Evolutionary conservation across 2,113 vertebrate genomes (phyloP), one percentile per base, ranked within the genome.

Genomic region (Bothrops jararaca): DNA sequence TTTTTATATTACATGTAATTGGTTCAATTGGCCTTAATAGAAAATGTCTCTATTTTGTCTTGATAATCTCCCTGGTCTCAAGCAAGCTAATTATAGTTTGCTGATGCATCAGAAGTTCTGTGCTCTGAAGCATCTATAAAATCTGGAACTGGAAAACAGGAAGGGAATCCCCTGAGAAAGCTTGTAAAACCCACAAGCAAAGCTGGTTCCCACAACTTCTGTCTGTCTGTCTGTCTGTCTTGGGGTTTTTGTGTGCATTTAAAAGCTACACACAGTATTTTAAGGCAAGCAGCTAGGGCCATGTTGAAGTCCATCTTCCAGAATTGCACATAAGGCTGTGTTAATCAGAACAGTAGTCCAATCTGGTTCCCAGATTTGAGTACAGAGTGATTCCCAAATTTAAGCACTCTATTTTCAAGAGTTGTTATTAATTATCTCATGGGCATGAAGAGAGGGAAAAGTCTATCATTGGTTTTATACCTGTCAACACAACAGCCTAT

Each of bases 31-130:
- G 39, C 42, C 88, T 92, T 92, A 92, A 92, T 85, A 90, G 85
- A 50, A 92, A 92, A 92, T 86, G 69, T 86, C 92, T 85, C 42
- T 92, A 18, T 90, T 92, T 92, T 90, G 88, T 89, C 88, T 92
- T 15, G 54, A 54, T 92, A 89, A 90, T 90, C 69, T 89, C 29
- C 74, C 88, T 92, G 3, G 8, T 58, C 85, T 89, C 15, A 86
- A 90, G 74, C 54, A 86, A 24, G 54, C 92, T 90, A 92, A 60
- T 92, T 90, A 92, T 92, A 92, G 74, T 39, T 80, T 60, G 53
- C 92, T 85, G 64, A 50, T 50, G 91, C 74, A 85, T 86, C 54
- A 85, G 60, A 45, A 4, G 52, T 85, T 48, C 45, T 92, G 64
- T 92, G 88, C 54, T 85, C 42, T 89, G 64, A 89, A 85, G 88